A percentile compares a stretch with the other conserved stretches of the same genome.
phyloP scores from a whole-genome alignment of 2,888 invertebrate genomes.

The Phortica okadai region DNA sequence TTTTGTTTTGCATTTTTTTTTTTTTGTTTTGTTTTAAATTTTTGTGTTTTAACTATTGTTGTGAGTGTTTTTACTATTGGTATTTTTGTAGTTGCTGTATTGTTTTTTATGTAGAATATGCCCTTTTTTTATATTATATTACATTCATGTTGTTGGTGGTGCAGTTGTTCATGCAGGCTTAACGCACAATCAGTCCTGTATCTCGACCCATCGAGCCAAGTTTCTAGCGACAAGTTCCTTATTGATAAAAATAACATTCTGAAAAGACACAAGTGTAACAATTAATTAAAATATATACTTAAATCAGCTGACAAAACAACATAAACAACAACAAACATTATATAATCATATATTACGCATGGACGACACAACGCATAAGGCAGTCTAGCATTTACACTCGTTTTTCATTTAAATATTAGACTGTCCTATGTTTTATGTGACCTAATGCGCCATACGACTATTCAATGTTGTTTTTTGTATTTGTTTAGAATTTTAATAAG shows the following conservation, averaged over 20 bases:
- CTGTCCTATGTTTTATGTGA: no score
- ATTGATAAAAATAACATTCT: slow-evolving; percentile 90
- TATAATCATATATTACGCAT: no score
- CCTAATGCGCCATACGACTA: no score
- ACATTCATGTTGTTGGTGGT: no score
- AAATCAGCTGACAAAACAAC: background rate
- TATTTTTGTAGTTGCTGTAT: slow-evolving; percentile 21
- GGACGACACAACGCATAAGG: no score
- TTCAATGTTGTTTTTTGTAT: no score
- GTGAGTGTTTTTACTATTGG: background rate
- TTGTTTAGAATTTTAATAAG: no score
- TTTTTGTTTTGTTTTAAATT: slow-evolving; percentile 21
- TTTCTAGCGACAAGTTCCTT: slow-evolving; percentile 90
- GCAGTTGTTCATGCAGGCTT: no score
- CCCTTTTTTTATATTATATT: no score
- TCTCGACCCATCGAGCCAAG: slow-evolving; percentile 84
- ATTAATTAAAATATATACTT: slow-evolving; percentile 14
- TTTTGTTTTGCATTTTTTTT: background rate
- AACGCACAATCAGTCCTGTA: slow-evolving; percentile 67
- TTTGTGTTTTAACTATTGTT: slow-evolving; percentile 21
- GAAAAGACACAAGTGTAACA: slow-evolving; percentile 72
- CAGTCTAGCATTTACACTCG: no score
- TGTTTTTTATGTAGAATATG: slow-evolving; percentile 32
- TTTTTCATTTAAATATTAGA: no score
- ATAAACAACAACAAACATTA: no score